phyloP scores from a whole-genome alignment of 2,888 invertebrate genomes.

The Microplitis manilae region DNA sequence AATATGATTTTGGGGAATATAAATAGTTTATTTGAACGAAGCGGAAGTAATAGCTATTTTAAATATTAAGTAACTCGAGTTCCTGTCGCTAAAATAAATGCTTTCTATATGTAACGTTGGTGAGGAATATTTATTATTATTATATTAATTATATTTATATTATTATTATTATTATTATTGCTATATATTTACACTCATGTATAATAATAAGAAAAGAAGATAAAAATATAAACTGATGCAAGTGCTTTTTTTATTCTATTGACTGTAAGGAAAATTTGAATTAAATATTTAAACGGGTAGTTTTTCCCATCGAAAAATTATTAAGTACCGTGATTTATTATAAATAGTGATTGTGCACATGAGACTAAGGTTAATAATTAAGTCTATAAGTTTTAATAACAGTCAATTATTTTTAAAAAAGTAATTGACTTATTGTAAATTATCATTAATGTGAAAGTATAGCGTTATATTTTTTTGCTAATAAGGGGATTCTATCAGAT shows the following conservation, averaged over 20 bases:
- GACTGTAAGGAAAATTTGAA: background rate
- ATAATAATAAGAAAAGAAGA: constrained; percentile 46
- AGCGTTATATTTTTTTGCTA: constrained; percentile 30
- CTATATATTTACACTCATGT: constrained; percentile 61
- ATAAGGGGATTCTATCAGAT: background rate
- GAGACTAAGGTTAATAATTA: background rate
- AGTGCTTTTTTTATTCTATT: constrained; percentile 21
- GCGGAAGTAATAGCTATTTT: constrained; percentile 65
- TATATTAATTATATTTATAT: constrained; percentile 66
- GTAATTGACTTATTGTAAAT: constrained; percentile 14
- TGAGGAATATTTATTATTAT: constrained; percentile 62
- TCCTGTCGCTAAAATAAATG: constrained; percentile 66
- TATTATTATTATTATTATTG: constrained; percentile 58
- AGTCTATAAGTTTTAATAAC: background rate
- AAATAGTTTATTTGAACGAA: constrained; percentile 47
- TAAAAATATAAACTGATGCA: constrained; percentile 1
- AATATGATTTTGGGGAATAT: constrained; percentile 25
- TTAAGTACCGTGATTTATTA: background rate
- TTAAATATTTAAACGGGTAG: background rate
- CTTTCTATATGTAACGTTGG: constrained; percentile 67
- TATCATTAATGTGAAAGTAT: constrained; percentile 22
- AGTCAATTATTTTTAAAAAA: background rate
- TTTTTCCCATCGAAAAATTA: background rate
- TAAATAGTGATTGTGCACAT: background rate
- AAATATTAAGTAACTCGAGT: constrained; percentile 62